Base-by-base conservation (phyloP, 1,140 invertebrate species). In the Solen grandis region DNA sequence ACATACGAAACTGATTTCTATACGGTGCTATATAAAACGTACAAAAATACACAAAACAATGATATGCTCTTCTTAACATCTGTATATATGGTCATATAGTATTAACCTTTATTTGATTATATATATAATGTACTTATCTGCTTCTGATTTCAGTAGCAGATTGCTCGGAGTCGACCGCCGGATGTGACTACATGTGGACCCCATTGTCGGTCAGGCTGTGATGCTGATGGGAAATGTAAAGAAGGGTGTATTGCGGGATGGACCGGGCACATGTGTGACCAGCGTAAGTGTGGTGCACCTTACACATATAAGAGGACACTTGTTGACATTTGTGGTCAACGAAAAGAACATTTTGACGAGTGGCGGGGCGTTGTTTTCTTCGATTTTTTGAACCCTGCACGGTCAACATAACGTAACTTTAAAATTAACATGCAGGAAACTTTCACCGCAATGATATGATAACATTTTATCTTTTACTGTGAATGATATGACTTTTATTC, bases 201-300 rank as follows among this genome's bases (percentile, higher is more conserved):
- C 5, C 63, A 78, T 33, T 78, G 75, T 69, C 65, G 75, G 27
- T 35, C 75, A 14, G 75, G 60, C 46, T 78, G 75, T 69, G 63
- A 69, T 25, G 38, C n/a, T 8, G 65, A 78, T 25, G 75, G 75
- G 22, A 29, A 22, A 19, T 78, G 75, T 25, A 50, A 59, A 31
- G 65, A 65, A 19, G 75, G 75, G 5, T 78, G 75, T 29, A 54
- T 78, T 13, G 50, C 63, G 29, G 75, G 75, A 5, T 78, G 75
- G 75, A 69, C 63, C 50, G 75, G 75, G 29, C 2, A 63, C 10
- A 8, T 31, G 22, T 78, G 75, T 50, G 29, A 68, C 31, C 19
- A 68, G 54, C 25, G 75, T 78, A 78, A 52, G 29, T 19, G 2
- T 29, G 14, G 22, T 22, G 46, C 25, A 25, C 10, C 3, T 27